These are phyloP conservation scores for Brotula barbata DNA, from an alignment of 2,797 vertebrate species.

Conservation along the genomic window DNA sequence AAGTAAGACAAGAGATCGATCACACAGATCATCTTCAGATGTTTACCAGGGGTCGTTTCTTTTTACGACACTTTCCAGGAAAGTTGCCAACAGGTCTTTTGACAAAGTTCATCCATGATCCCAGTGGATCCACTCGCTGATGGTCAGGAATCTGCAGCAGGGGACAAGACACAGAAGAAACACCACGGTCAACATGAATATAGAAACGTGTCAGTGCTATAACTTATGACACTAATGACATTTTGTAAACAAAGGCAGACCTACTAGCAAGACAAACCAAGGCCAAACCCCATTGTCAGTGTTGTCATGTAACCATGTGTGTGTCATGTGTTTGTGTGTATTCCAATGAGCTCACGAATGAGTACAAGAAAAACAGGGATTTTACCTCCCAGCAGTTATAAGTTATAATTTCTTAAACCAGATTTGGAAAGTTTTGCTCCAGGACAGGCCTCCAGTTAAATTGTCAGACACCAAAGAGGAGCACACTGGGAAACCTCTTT, in stretches of 20 bases:
- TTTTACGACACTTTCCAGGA: constrained; percentile 85
- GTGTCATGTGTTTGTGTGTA: no score
- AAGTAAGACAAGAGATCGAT: neutral
- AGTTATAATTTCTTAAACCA: constrained; percentile 69
- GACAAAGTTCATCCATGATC: constrained; percentile 94
- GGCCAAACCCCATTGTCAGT: neutral
- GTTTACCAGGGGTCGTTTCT: constrained; percentile 86
- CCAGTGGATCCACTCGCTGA: constrained; percentile 86
- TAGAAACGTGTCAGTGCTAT: no score
- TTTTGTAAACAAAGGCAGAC: neutral
- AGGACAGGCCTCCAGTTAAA: constrained; percentile 74
- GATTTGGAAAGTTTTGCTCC: constrained; percentile 68
- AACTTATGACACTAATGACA: constrained; percentile 4
- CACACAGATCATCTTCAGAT: neutral
- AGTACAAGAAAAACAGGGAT: constrained; percentile 46
- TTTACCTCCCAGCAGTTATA: constrained; percentile 49
- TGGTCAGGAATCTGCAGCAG: constrained; percentile 78
- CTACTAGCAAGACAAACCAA: neutral
- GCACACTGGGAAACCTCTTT: constrained; percentile 52
- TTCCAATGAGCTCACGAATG: no score
- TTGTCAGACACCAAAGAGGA: constrained; percentile 69
- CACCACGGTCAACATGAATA: neutral
- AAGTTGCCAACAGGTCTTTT: constrained; percentile 84
- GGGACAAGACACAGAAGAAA: constrained; percentile 9
- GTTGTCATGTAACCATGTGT: no score